Base-by-base conservation (phyloP, 2,797 vertebrate genomes). In the Eulemur albifrons region DNA sequence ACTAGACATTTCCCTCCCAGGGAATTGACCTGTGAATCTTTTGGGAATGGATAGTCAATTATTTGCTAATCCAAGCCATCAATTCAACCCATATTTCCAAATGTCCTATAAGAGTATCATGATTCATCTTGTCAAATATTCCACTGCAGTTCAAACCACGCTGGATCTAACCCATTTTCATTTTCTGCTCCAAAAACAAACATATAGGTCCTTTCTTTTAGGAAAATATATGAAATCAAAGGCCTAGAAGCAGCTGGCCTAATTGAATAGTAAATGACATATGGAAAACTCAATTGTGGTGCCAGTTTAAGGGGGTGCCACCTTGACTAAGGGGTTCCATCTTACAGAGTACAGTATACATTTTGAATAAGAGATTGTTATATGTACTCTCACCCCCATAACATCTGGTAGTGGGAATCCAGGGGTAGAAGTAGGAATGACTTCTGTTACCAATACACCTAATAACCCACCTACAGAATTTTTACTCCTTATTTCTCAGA, bases 401-500 rank as follows among this genome's bases (percentile, higher is more conserved):
- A 67, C 1, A 57, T 82, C 73, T 50, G 3, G 15, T 40, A 65
- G 30, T 69, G n/a, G 25, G 9, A 88, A 84, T 75, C 70, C 69
- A 50, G 14, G 43, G n/a, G 25, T 30, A 63, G 25, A 48, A 65
- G 3, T 65, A 18, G 15, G 45, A 48, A 18, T 38, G 32, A 1
- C 48, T 73, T 92, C 50, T 92, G 4, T 82, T 67, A 73, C 14
- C 61, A 27, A 5, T 67, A 20, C 63, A 11, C 18, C 21, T 70
- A 77, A 73, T 40, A 69, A 75, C 1, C 40, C 86, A 63, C 48
- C 38, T 73, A 23, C 0, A 69, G 59, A 93, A 83, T 32, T 75
- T 95, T 91, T 93, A 25, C n/a, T 70, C 75, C 57, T 93, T 79
- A 30, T 32, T 87, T 93, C 63, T 15, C 61, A 52, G 45, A 52